Conservation (phyloP, 2,797 vertebrate species). For the Acanthurus lineatus region DNA sequence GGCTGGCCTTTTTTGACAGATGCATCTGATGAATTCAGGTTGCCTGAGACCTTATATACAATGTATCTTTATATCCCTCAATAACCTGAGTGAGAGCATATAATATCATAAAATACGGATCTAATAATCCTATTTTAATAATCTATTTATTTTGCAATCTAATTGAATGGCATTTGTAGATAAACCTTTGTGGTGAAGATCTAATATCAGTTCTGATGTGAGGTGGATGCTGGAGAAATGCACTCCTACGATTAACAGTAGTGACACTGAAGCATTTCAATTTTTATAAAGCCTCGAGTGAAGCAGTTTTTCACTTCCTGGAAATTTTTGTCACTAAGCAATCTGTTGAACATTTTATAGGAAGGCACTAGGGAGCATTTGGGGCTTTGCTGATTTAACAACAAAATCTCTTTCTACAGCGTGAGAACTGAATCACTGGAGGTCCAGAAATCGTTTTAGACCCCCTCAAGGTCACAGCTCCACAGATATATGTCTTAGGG, state of each 20-base stretch:
- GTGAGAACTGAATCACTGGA: constrained; percentile 50
- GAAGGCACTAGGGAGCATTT: constrained; percentile 31
- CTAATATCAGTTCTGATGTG: background rate
- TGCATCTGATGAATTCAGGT: background rate
- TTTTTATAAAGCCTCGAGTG: constrained; percentile 9
- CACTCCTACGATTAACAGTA: background rate
- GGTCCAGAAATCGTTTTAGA: constrained; percentile 54
- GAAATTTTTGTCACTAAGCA: constrained; percentile 43
- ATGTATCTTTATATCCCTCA: no score
- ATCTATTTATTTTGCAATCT: no score
- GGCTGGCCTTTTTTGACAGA: background rate
- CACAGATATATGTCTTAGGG: constrained; percentile 60
- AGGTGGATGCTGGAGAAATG: constrained; percentile 1
- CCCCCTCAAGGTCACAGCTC: constrained; percentile 65
- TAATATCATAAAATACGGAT: no score
- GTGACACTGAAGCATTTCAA: constrained; percentile 23
- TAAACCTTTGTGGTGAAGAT: background rate
- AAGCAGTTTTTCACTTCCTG: constrained; percentile 39
- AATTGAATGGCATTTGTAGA: no score
- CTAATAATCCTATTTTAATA: no score
- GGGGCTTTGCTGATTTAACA: constrained; percentile 63
- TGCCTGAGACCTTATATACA: background rate
- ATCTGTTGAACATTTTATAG: constrained; percentile 53
- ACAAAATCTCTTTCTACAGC: constrained; percentile 46
- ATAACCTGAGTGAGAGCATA: no score